These are phyloP conservation scores for Tetragnatha montana DNA, from an alignment of 2,888 invertebrate genomes.

Conservation along the genomic window DNA sequence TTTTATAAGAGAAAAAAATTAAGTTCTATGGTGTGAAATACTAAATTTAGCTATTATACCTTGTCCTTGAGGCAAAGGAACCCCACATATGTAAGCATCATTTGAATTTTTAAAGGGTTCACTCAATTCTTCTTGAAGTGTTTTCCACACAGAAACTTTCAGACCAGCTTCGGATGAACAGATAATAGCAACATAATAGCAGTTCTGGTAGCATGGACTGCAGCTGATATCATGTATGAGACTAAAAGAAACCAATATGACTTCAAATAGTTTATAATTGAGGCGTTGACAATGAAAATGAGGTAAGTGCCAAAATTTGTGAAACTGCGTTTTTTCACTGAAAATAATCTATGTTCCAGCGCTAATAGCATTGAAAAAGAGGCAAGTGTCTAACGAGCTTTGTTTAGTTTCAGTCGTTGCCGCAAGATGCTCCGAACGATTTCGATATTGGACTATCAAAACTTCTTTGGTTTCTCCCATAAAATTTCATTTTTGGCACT, in stretches of 20 bases:
- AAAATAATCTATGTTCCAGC: no score
- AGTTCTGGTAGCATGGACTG: conserved; percentile 61
- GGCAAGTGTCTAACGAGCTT: no score
- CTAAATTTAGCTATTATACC: conserved; percentile 14
- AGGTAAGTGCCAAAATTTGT: no score
- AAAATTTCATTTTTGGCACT: no score
- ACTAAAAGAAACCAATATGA: conserved; percentile 18
- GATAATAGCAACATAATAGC: conserved; percentile 65
- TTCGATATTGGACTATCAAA: no score
- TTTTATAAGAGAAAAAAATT: neutral
- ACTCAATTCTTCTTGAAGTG: conserved; percentile 62
- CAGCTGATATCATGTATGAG: conserved; percentile 68
- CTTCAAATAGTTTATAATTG: no score
- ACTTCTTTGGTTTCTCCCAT: no score
- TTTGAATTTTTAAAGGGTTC: conserved; percentile 55
- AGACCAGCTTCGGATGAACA: conserved; percentile 65
- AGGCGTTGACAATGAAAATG: no score
- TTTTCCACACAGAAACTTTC: conserved; percentile 58
- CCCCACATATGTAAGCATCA: conserved; percentile 65
- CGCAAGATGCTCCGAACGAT: no score
- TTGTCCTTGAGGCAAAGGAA: conserved; percentile 68
- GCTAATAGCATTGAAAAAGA: no score
- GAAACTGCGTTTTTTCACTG: no score
- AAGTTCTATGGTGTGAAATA: neutral
- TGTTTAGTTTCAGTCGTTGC: no score